These are phyloP conservation scores for Julus scanicus DNA, from an alignment of 2,888 invertebrate genomes.

Conservation along the genomic window DNA sequence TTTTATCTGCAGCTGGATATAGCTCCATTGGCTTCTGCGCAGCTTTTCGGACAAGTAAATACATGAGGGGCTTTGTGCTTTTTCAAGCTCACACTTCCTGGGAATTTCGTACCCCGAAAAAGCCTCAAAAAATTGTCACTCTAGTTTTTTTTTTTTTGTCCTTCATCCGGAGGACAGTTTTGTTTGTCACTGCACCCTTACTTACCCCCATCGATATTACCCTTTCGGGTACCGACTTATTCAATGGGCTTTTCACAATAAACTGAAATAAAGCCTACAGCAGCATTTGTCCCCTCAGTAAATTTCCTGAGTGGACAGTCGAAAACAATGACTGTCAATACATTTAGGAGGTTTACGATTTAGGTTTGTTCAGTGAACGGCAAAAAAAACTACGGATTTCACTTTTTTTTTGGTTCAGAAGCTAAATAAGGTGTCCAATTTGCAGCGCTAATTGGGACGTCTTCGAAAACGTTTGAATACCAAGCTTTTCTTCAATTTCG, in stretches of 20 bases:
- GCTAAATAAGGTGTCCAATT: conserved; percentile 42
- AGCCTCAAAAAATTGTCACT: conserved; percentile 31
- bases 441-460: conserved; percentile 38
- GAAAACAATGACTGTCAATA: conserved; percentile 35
- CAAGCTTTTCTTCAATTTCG: neutral
- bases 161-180: neutral
- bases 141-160: neutral
- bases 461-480: neutral
- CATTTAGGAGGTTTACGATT: neutral
- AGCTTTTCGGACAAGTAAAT: neutral
- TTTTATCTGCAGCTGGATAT: neutral
- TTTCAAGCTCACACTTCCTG: neutral
- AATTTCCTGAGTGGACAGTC: conserved; percentile 25
- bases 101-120: neutral
- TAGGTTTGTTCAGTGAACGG: neutral
- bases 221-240: neutral
- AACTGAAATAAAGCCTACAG: conserved; percentile 34
- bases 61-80: neutral
- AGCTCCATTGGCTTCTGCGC: neutral
- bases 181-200: neutral
- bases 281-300: conserved; percentile 18
- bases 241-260: conserved; percentile 4
- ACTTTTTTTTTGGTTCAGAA: neutral
- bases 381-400: neutral
- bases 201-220: conserved; percentile 17